These are phyloP conservation scores for Drosophila ohnishii DNA, from an alignment of 1,140 invertebrate species.

Conservation along the genomic window DNA sequence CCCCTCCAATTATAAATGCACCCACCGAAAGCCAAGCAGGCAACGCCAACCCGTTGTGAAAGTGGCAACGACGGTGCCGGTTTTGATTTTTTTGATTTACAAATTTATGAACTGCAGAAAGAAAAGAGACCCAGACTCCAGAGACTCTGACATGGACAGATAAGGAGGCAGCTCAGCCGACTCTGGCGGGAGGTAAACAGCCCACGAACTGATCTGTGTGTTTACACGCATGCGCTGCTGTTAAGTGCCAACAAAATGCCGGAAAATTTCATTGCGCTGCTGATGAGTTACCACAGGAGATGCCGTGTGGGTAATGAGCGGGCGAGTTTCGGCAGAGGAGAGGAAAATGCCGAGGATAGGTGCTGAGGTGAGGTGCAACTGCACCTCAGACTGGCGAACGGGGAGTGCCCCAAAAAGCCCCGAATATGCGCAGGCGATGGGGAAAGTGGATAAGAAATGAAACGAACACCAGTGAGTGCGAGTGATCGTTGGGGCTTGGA, in stretches of 20 bases:
- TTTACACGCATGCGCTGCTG: conserved; percentile 54
- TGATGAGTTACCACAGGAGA: conserved; percentile 63
- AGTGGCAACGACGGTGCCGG: conserved; percentile 26
- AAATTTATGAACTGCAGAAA: conserved; percentile 48
- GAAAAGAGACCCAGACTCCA: conserved; percentile 2
- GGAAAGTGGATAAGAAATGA: conserved; percentile 33
- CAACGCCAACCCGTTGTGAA: conserved; percentile 44
- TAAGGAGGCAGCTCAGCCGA: not conserved
- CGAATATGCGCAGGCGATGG: conserved; percentile 11
- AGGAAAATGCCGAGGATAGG: not conserved
- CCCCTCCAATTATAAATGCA: conserved; percentile 14
- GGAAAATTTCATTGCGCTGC: conserved; percentile 48
- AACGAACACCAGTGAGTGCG: conserved; percentile 12
- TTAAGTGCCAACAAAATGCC: conserved; percentile 65
- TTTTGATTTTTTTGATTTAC: conserved; percentile 35
- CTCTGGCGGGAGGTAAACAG: not conserved
- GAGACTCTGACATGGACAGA: not conserved
- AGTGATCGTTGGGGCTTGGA: conserved; percentile 8
- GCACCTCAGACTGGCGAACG: not conserved
- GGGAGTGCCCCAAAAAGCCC: conserved; percentile 29
- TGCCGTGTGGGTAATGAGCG: conserved; percentile 27
- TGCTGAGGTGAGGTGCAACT: not conserved
- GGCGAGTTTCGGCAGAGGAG: not conserved
- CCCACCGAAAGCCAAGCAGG: conserved; percentile 7
- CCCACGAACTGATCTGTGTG: conserved; percentile 37